Base-by-base conservation (phyloP, 2,888 invertebrate genomes). In the Mimachlamys varia region DNA sequence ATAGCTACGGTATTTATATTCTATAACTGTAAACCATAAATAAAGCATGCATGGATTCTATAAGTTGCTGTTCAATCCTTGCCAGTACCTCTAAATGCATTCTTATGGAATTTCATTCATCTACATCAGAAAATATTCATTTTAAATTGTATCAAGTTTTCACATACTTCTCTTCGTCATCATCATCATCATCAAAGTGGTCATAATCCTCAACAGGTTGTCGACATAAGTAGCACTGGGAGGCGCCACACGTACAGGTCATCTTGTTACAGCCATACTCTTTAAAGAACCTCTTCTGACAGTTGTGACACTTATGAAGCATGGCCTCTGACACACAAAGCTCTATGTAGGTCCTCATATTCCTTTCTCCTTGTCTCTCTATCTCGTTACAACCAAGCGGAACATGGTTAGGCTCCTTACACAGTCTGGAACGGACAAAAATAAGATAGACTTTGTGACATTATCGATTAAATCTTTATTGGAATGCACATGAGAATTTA, bases 361-460 rank as follows among this genome's bases (percentile, higher is more conserved):
- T 93, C 88, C 95, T 95, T 91, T 95, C 96, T n/a, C 94, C 94
- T 90, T 95, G 93, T 89, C 95, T 96, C 91, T 96, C 96, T 19
- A 96, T 94, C 90, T 96, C 96, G 62, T 95, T 94, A 93, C 96
- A 96, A 88, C 94, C 94, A 88, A 96, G 92, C 38, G 97, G 97
- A 15, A 97, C 95, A 95, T 97, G 97, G 91, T 97, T 97, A 5
- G 97, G 96, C 94, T 97, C 97, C 92, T 97, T 97, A 94, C 97
- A 97, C 2, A 96, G 92, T 90, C 97, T 96, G 92, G n/a, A 93
- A 89, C 87, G 53, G 37, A 89, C 50, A 88, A 62, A 89, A 37
- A 37, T 19, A 27, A 44, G 44, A 22, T 17, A 12, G 10, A 90
- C 37, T 22, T 58, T 22, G 19, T 22, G 19, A 22, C 15, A 58